Evolutionary conservation across 2,888 invertebrate species (phyloP).

Genomic region (Pycnomerus fuliginosus): DNA sequence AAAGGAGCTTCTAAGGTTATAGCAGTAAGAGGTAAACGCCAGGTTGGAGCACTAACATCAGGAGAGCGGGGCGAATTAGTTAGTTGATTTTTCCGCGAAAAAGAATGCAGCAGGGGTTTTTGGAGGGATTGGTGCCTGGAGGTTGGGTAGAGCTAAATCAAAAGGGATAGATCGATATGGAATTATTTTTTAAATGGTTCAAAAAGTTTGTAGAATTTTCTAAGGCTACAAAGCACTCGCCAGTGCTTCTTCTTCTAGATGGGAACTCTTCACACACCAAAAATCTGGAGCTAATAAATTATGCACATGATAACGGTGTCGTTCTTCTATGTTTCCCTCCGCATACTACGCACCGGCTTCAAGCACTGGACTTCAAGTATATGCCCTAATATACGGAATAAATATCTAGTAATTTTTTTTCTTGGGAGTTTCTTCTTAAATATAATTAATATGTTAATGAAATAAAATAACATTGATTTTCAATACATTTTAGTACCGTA

Average conservation of each 20-base stretch:
- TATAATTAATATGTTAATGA: no score
- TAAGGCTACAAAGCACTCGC: slow-evolving; percentile 3
- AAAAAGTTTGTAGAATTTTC: slow-evolving; percentile 13
- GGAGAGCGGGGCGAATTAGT: slow-evolving; percentile 36
- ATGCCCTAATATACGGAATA: no score
- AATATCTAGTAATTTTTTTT: no score
- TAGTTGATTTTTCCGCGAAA: slow-evolving; percentile 29
- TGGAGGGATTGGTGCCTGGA: slow-evolving; percentile 21
- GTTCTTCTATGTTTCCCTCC: slow-evolving; percentile 30
- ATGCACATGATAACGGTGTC: slow-evolving; percentile 35
- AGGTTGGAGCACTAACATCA: slow-evolving; percentile 39
- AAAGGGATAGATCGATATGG: slow-evolving; percentile 15
- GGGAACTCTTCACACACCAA: slow-evolving; percentile 19
- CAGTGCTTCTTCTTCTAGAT: slow-evolving; percentile 20
- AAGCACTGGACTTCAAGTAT: slow-evolving; percentile 34
- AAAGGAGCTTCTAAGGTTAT: slow-evolving; percentile 31
- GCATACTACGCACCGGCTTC: slow-evolving; percentile 32
- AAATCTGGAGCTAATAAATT: slow-evolving; percentile 33
- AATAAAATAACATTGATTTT: no score
- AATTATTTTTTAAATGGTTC: slow-evolving; percentile 18
- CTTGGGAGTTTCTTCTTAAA: no score
- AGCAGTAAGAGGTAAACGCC: slow-evolving; percentile 16
- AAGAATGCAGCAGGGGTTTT: slow-evolving; percentile 34
- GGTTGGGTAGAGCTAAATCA: slow-evolving; percentile 23
- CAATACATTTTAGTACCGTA: no score